A percentile compares a stretch with the other conserved stretches of the same genome.
phyloP scores from a whole-genome alignment of 2,797 vertebrate species.

The Hyperoplus immaculatus region DNA sequence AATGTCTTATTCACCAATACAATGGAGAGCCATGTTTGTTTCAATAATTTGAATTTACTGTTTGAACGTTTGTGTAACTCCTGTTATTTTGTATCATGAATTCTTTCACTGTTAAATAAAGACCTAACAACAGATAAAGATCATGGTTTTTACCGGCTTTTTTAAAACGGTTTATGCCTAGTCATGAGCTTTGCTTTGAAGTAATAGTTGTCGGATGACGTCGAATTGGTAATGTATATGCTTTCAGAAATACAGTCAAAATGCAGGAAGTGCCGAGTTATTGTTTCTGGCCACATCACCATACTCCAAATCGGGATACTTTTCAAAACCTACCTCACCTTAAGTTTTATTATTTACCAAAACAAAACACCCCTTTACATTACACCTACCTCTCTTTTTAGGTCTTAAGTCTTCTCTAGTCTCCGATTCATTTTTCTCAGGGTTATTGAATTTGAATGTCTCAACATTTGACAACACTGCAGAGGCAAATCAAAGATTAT shows the following conservation, averaged over 20 bases:
- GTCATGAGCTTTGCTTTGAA: too few relatives aligned
- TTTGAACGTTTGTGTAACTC: slow-evolving; percentile 6
- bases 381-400: too few relatives aligned
- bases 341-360: too few relatives aligned
- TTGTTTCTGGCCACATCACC: too few relatives aligned
- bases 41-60: slow-evolving; percentile 22
- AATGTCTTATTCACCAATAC: slow-evolving; percentile 3
- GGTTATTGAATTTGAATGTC: not conserved
- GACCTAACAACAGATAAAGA: slow-evolving; percentile 32
- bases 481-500: not conserved
- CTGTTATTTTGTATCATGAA: slow-evolving; percentile 30
- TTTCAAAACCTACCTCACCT: too few relatives aligned
- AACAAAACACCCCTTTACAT: too few relatives aligned
- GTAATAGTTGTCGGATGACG: not conserved
- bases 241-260: too few relatives aligned
- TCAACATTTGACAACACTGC: slow-evolving; percentile 19
- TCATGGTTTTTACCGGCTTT: not conserved
- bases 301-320: too few relatives aligned
- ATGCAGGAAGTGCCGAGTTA: too few relatives aligned
- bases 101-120: slow-evolving; percentile 63
- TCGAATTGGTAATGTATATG: too few relatives aligned
- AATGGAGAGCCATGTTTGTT: slow-evolving; percentile 46
- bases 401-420: too few relatives aligned
- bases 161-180: too few relatives aligned
- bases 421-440: not conserved